Conservation (phyloP, 2,113 vertebrate species). For the Salvator merianae region DNA sequence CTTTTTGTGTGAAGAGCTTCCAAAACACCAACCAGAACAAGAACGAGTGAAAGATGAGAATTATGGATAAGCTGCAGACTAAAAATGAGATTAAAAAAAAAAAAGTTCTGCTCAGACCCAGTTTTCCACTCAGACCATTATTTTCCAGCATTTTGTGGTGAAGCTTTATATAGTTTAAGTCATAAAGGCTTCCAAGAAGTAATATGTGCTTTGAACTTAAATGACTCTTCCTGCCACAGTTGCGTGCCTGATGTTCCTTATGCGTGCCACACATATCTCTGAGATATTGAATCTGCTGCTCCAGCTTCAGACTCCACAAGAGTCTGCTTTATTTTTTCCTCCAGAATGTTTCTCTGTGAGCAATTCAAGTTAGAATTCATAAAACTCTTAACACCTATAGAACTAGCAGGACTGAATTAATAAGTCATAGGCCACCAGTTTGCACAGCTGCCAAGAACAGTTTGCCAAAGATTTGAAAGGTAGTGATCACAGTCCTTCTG, state of each 20-base stretch:
- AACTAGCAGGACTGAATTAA: slow-evolving; percentile 10
- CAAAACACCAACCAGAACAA: not conserved
- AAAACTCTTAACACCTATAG: slow-evolving; percentile 21
- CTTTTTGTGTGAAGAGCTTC: not conserved
- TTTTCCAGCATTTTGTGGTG: not conserved
- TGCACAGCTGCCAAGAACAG: slow-evolving; percentile 14
- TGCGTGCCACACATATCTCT: not conserved
- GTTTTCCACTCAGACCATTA: not conserved
- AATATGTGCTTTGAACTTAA: not conserved
- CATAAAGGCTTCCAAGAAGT: not conserved
- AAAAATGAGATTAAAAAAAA: not conserved
- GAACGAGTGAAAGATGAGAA: not conserved
- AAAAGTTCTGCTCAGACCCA: not conserved
- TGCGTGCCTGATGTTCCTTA: not conserved
- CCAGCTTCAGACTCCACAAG: not conserved
- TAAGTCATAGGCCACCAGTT: slow-evolving; percentile 19
- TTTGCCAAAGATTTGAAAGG: slow-evolving; percentile 25
- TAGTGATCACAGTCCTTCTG: slow-evolving; percentile 15
- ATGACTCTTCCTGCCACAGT: not conserved
- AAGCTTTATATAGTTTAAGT: not conserved
- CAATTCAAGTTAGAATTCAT: not conserved
- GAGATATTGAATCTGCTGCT: not conserved
- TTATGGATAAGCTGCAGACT: not conserved
- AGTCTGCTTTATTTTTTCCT: not conserved
- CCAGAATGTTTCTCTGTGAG: not conserved